These are phyloP conservation scores for Mesaphorura yosii DNA, from an alignment of 1,140 invertebrate genomes.

Conservation along the genomic window DNA sequence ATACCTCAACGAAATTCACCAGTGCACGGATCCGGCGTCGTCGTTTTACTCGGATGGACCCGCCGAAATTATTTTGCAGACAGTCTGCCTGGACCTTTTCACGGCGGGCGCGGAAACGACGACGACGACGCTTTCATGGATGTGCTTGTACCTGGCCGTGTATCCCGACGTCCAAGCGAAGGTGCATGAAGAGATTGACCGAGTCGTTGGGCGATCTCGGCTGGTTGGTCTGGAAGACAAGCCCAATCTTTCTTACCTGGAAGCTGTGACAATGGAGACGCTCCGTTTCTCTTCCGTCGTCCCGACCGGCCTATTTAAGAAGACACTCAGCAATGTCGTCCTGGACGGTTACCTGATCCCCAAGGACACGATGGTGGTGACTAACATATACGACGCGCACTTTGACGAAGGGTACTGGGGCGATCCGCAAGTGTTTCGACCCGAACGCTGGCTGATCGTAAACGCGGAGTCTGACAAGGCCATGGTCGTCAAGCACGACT, in stretches of 20 bases:
- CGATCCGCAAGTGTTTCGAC: conserved; percentile 36
- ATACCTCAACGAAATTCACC: conserved; percentile 1
- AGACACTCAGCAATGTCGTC: conserved; percentile 20
- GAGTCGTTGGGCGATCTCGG: conserved; percentile 37
- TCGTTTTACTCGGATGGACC: neutral
- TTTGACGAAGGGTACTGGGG: conserved; percentile 34
- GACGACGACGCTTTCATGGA: conserved; percentile 33
- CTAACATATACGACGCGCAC: conserved; percentile 33
- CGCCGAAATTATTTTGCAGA: neutral
- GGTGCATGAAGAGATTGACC: conserved; percentile 42
- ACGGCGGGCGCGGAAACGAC: neutral
- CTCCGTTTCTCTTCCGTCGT: conserved; percentile 19
- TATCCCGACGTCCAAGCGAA: conserved; percentile 41
- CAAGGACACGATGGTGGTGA: conserved; percentile 27
- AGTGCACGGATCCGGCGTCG: neutral
- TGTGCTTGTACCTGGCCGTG: conserved; percentile 40
- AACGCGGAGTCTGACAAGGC: conserved; percentile 26
- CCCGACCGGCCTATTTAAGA: conserved; percentile 23
- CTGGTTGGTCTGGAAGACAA: conserved; percentile 38
- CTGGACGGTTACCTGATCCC: conserved; percentile 25
- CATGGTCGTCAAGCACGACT: conserved; percentile 24
- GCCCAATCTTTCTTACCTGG: conserved; percentile 23
- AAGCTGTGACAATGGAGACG: conserved; percentile 27
- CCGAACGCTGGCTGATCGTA: conserved; percentile 34
- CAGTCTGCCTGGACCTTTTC: neutral